Evolutionary conservation across 1,140 invertebrate species (phyloP), one percentile per base, ranked within the genome.

Genomic region (Chymomyza costata): DNA sequence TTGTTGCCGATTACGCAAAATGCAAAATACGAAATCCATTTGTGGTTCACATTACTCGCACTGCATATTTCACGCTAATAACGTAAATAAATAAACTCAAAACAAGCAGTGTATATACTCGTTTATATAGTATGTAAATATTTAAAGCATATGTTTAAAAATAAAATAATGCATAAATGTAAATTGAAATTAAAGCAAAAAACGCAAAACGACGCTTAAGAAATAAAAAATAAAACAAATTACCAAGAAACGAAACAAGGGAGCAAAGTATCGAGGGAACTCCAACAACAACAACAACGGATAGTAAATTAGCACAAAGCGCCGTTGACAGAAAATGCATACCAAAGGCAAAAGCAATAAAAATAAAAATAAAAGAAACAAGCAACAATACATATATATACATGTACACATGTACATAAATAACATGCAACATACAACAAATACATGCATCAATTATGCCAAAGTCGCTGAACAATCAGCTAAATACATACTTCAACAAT

Each of bases 31-130:
- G 41, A 69, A 73, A 78, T 63, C 43, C 70, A 76, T 76, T 70
- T 78, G 70, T 6, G 39, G 55, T 62, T 76, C 71, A 38, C 40
- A 63, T 76, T 76, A 78, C 70, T 51, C 52, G 56, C 60, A 44
- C 49, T 64, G 41, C 47, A 45, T 50, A 59, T 67, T 67, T 54
- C 58, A 31, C 43, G 53, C 64, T 74, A 68, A 67, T 68, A 64
- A 49, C 28, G 41, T 19, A 15, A 16, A 25, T 25, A 25, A 25
- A 25, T 25, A 25, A 25, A 25, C 3, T 5, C 21, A 8, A 25
- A n/a, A n/a, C n/a, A n/a, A n/a, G n/a, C n/a, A n/a, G n/a, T n/a
- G n/a, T n/a, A n/a, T n/a, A n/a, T n/a, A n/a, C n/a, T n/a, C n/a
- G n/a, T n/a, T n/a, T n/a, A n/a, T n/a, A n/a, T n/a, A n/a, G n/a